Conservation (phyloP, 2,113 vertebrate species). For the Lagenorhynchus albirostris region DNA sequence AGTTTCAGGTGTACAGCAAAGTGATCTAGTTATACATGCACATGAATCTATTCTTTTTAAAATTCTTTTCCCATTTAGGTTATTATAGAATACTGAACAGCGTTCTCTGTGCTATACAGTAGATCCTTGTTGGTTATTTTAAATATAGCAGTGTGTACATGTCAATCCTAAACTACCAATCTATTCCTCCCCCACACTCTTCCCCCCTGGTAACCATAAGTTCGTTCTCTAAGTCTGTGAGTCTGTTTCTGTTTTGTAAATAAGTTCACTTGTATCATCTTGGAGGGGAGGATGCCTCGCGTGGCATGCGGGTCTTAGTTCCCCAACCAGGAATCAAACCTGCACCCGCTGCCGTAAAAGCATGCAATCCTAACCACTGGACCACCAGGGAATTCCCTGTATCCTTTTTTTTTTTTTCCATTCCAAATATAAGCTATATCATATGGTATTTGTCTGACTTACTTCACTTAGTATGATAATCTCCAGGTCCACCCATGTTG, state of each 20-base stretch:
- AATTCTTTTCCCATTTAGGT: neutral
- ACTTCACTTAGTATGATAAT: neutral
- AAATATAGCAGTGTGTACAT: neutral
- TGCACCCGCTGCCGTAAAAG: too few species aligned
- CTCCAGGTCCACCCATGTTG: neutral
- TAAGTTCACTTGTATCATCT: neutral
- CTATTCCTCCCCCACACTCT: neutral
- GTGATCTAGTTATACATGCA: neutral
- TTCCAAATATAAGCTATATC: neutral
- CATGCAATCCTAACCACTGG: too few species aligned
- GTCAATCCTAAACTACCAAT: neutral
- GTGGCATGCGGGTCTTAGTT: too few species aligned
- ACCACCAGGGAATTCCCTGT: too few species aligned
- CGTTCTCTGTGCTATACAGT: neutral
- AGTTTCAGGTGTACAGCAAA: neutral
- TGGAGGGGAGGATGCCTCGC: too few species aligned
- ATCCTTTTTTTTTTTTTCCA: neutral
- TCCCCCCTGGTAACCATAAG: too few species aligned
- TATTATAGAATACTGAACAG: neutral
- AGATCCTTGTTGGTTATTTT: neutral
- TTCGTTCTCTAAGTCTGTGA: too few species aligned
- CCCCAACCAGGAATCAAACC: too few species aligned
- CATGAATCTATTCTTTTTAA: neutral
- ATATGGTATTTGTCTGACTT: neutral
- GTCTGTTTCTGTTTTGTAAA: neutral